Base-by-base conservation (phyloP, 2,888 invertebrate species). In the Synanthedon andrenaeformis region DNA sequence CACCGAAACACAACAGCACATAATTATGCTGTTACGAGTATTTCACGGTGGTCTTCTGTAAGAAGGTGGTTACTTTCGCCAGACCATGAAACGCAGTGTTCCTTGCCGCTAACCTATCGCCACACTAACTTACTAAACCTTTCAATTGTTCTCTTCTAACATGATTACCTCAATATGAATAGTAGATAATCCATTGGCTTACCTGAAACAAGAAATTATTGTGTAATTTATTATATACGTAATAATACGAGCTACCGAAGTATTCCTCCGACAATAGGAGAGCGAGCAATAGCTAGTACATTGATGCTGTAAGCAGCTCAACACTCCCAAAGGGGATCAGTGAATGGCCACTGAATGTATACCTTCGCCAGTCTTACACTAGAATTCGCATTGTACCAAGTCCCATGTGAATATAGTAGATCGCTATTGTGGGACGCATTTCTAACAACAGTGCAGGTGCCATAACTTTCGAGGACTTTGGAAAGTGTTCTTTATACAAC, bases 271-370 rank as follows among this genome's bases (percentile, higher is more conserved):
- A 35, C 35, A 35, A 35, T 35, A 5, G 8, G 35, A 35, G 35
- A 35, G 35, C 35, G 35, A 2, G 35, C 35, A 35, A 35, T 35
- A 10, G 35, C 35, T 35, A 13, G 45, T 23, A 45, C n/a, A 13
- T 45, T 45, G 45, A 45, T 45, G 45, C 45, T 14, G 45, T 45
- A 14, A 60, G 58, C 58, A 65, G 62, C 62, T 61, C 64, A 62
- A 65, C 59, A 60, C 53, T 62, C 64, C 75, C 68, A 64, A 59
- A 59, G 68, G 64, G 66, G 66, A 68, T 66, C 65, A 65, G 56
- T 57, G 58, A 13, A 45, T 45, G n/a, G 45, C 45, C 45, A 45
- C 42, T 12, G 45, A 45, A 45, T 45, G n/a, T 45, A 45, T 45
- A 13, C n/a, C 45, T n/a, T 12, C 45, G n/a, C 14, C 13, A 13